Percentiles rank a stretch among this genome's conserved stretches.
Evolutionary conservation across 2,797 vertebrate genomes (phyloP).

Genomic region (Staurois parvus): DNA sequence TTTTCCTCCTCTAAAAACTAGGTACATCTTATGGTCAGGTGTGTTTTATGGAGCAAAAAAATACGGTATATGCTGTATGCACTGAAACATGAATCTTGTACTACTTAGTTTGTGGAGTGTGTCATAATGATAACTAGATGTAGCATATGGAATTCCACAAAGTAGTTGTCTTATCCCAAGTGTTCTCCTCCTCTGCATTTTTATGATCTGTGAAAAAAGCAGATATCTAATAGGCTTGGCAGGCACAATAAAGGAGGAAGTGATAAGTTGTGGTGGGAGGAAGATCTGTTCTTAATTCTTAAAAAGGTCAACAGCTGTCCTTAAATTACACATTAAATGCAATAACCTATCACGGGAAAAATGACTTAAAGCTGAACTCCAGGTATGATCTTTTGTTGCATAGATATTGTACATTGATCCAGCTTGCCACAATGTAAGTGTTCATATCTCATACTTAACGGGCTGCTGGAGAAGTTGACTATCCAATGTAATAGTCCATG

Average conservation of each 20-base stretch:
- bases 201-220: constrained; percentile 21
- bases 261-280: constrained; percentile 48
- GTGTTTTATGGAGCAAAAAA: no score
- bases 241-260: constrained; percentile 45
- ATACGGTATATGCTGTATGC: no score
- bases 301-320: constrained; percentile 56
- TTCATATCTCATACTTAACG: no score
- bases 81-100: neutral
- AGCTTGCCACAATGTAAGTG: no score
- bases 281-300: constrained; percentile 36
- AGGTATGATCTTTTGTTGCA: no score
- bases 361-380: neutral
- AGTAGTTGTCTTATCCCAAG: constrained; percentile 40
- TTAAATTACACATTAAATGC: constrained; percentile 30
- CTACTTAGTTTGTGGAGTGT: neutral
- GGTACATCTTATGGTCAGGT: no score
- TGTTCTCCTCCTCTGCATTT: constrained; percentile 40
- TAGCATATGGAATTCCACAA: constrained; percentile 48
- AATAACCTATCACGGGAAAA: neutral
- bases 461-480: no score
- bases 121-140: constrained; percentile 13
- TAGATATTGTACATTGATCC: no score
- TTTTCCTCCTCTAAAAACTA: no score
- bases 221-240: constrained; percentile 51
- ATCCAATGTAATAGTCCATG: no score